Evolutionary conservation across 2,113 vertebrate species (phyloP).

Genomic region (Lycaon pictus): DNA sequence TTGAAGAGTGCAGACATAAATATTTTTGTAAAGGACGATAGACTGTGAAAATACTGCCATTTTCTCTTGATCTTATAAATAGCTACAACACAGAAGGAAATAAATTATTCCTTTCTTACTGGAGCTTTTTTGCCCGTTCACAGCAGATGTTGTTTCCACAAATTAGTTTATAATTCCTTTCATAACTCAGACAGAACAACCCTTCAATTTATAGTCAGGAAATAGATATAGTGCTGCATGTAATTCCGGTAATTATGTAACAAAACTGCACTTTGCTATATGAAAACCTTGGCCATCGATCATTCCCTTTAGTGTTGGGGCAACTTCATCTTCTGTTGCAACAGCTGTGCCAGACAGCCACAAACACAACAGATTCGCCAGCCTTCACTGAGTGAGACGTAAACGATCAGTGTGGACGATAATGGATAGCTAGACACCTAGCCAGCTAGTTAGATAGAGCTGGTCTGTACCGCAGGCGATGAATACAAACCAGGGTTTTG

Average conservation of each 20-base stretch:
- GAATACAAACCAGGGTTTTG: background rate
- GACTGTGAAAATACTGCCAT: constrained; percentile 45
- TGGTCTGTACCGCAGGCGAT: background rate
- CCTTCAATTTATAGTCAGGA: constrained; percentile 85
- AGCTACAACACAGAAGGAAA: constrained; percentile 78
- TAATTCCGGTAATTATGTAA: constrained; percentile 88
- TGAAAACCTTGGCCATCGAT: constrained; percentile 84
- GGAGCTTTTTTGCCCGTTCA: constrained; percentile 69
- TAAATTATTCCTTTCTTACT: constrained; percentile 80
- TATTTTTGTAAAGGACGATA: constrained; percentile 70
- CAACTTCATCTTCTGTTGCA: constrained; percentile 86
- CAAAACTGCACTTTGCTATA: constrained; percentile 84
- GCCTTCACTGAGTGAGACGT: constrained; percentile 45
- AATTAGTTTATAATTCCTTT: constrained; percentile 89
- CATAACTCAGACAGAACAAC: constrained; percentile 88
- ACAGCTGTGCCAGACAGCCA: constrained; percentile 76
- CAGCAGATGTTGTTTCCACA: constrained; percentile 87
- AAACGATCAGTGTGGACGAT: constrained; percentile 68
- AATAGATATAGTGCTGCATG: constrained; percentile 84
- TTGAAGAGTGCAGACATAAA: constrained; percentile 45
- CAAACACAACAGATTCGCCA: constrained; percentile 38
- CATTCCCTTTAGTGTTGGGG: constrained; percentile 80
- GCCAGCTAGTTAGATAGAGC: background rate
- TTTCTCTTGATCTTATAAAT: constrained; percentile 82
- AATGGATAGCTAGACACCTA: constrained; percentile 65